These are phyloP conservation scores for Disparrhopalites patrizii DNA, from an alignment of 2,888 invertebrate species.

Conservation along the genomic window DNA sequence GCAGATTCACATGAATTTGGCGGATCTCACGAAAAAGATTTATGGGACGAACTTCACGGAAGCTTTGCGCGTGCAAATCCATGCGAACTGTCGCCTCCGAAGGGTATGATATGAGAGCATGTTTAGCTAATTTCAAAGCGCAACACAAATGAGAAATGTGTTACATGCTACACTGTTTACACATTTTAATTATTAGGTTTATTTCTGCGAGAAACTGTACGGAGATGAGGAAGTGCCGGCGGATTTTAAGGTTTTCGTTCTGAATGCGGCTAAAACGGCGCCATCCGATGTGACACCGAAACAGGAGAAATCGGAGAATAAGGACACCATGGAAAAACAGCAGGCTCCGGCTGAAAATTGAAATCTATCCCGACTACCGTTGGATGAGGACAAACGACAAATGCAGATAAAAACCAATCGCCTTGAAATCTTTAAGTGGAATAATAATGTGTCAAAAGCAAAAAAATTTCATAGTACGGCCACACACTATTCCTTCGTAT, in stretches of 20 bases:
- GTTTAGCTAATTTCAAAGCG: background rate
- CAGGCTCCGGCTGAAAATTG: too few species aligned
- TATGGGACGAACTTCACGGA: slow-evolving; percentile 40
- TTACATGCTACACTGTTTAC: background rate
- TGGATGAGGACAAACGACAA: too few species aligned
- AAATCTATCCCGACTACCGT: too few species aligned
- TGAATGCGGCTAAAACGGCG: slow-evolving; percentile 16
- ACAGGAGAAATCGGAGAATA: background rate
- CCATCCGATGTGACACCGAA: slow-evolving; percentile 1
- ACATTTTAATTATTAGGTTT: slow-evolving; percentile 17
- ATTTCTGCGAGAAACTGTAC: slow-evolving; percentile 30
- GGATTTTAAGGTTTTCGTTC: slow-evolving; percentile 29
- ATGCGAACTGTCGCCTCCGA: slow-evolving; percentile 45
- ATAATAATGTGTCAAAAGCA: too few species aligned
- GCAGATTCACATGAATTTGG: slow-evolving; percentile 42
- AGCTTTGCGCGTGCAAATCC: slow-evolving; percentile 39
- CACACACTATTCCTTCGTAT: too few species aligned
- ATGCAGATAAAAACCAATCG: too few species aligned
- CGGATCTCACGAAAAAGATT: slow-evolving; percentile 37
- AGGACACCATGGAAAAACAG: too few species aligned
- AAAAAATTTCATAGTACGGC: too few species aligned
- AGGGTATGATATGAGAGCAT: slow-evolving; percentile 32
- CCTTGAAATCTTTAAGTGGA: too few species aligned
- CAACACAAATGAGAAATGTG: background rate
- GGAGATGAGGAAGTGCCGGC: slow-evolving; percentile 29